These are phyloP conservation scores for Pachycephus smyrnensis DNA, from an alignment of 2,888 invertebrate genomes.

Conservation along the genomic window DNA sequence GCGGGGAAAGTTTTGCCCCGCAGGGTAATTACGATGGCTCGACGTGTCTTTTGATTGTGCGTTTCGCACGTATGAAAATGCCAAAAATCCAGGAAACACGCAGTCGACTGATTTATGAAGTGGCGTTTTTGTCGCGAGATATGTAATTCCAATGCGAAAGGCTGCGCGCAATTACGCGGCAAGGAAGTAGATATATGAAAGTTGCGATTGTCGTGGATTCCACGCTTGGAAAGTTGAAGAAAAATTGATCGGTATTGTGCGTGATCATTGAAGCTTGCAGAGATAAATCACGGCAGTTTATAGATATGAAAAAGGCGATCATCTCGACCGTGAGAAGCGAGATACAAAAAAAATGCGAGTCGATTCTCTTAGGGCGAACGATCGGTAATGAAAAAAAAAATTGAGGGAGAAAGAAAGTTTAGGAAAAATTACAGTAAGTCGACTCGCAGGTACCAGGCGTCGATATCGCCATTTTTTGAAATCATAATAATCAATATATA, in stretches of 20 bases:
- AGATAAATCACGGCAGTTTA: background rate
- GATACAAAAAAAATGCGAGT: background rate
- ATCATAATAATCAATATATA: too few relatives aligned
- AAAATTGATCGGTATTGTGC: background rate
- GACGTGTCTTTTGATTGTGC: background rate
- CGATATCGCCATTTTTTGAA: background rate
- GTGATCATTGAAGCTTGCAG: conserved; percentile 2
- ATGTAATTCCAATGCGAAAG: background rate
- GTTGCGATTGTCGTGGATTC: background rate
- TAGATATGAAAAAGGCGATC: background rate
- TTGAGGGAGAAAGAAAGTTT: background rate
- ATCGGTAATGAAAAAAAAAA: background rate
- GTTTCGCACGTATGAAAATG: background rate
- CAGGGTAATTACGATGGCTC: background rate
- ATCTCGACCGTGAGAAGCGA: conserved; percentile 6
- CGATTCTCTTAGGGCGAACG: background rate
- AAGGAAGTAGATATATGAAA: background rate
- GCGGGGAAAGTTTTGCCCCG: background rate
- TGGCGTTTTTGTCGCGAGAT: background rate
- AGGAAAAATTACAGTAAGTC: background rate
- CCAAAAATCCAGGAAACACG: background rate
- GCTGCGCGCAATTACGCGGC: background rate
- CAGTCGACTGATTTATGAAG: background rate
- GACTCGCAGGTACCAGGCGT: background rate
- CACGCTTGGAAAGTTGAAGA: background rate